Evolutionary conservation across 2,113 vertebrate species (phyloP).

Genomic region (Coturnix japonica): DNA sequence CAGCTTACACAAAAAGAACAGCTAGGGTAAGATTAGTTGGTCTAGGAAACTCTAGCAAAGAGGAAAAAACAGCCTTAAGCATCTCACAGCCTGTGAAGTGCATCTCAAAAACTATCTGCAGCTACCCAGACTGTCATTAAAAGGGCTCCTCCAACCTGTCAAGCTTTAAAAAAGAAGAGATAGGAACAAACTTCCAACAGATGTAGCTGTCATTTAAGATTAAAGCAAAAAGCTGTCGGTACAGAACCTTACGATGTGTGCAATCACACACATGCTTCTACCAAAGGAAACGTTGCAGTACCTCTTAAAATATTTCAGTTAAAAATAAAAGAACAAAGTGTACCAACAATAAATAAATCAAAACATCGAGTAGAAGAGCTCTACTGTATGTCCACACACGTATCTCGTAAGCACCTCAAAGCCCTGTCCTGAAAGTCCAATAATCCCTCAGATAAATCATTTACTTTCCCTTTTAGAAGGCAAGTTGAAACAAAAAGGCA

Average conservation of each 20-base stretch:
- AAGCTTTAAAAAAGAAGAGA: slow-evolving; percentile 15
- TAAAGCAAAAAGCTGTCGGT: slow-evolving; percentile 25
- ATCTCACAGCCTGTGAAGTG: neutral
- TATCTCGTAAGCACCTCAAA: neutral
- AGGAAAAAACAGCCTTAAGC: neutral
- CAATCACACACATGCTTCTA: slow-evolving; percentile 30
- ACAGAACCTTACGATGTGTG: slow-evolving; percentile 9
- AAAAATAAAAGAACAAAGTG: slow-evolving; percentile 22
- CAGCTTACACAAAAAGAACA: neutral
- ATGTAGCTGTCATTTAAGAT: slow-evolving; percentile 69
- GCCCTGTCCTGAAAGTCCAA: neutral
- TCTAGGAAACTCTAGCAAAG: neutral
- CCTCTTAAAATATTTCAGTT: slow-evolving; percentile 17
- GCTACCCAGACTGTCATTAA: slow-evolving; percentile 16
- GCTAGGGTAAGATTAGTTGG: neutral
- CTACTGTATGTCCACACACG: neutral
- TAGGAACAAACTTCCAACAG: slow-evolving; percentile 52
- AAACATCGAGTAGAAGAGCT: neutral
- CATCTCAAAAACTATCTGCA: slow-evolving; percentile 10
- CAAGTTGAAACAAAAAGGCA: neutral
- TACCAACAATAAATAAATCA: neutral
- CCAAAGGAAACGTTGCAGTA: neutral
- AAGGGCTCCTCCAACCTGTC: slow-evolving; percentile 31
- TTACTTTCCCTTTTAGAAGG: neutral
- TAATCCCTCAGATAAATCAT: neutral